Conservation (phyloP, 2,888 invertebrate species). For the Eupsilia transversa region DNA sequence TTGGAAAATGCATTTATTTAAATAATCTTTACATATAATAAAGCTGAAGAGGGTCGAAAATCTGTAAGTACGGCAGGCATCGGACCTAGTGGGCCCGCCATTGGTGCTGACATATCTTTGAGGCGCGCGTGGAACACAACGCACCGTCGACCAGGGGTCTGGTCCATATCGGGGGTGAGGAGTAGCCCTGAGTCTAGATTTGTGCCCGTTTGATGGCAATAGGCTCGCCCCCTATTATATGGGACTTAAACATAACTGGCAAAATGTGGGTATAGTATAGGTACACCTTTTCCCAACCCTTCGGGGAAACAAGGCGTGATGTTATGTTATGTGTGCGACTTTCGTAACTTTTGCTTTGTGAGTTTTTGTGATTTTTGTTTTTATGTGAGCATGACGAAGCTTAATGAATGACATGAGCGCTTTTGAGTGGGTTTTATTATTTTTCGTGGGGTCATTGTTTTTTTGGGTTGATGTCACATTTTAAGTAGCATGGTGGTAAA, state of each 20-base stretch:
- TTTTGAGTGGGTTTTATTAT: slow-evolving; percentile 31
- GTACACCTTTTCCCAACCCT: background rate
- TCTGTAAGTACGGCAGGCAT: too few relatives aligned
- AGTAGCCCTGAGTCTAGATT: background rate
- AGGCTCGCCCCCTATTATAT: background rate
- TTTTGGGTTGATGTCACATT: background rate
- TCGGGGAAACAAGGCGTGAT: background rate
- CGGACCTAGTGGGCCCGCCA: too few relatives aligned
- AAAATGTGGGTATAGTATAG: background rate
- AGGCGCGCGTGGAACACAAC: too few relatives aligned
- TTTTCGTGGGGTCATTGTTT: slow-evolving; percentile 6
- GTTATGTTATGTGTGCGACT: background rate
- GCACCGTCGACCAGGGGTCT: too few relatives aligned
- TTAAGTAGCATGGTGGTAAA: background rate
- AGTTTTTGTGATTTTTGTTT: slow-evolving; percentile 43
- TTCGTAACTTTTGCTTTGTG: slow-evolving; percentile 46
- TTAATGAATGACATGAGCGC: slow-evolving; percentile 26
- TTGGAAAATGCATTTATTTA: too few relatives aligned
- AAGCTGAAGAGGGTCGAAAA: too few relatives aligned
- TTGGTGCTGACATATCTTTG: too few relatives aligned
- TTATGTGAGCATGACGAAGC: background rate
- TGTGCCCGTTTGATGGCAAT: background rate
- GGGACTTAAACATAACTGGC: background rate
- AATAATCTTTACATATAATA: too few relatives aligned
- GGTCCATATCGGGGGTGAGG: too few relatives aligned